Evolutionary conservation across 1,140 invertebrate species (phyloP).

Genomic region (Muscidifurax raptorellus): DNA sequence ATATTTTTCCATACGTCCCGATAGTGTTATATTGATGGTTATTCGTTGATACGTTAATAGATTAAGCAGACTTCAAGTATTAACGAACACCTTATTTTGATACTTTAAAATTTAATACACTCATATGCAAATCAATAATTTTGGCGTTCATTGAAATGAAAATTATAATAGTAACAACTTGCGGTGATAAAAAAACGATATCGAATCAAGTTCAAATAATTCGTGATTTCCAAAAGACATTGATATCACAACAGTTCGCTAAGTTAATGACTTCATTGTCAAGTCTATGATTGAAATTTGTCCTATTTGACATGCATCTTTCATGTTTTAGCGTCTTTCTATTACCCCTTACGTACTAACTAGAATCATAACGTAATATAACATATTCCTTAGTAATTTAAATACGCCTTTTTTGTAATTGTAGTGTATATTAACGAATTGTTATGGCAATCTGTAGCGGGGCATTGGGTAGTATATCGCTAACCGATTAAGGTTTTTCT

Average conservation of each 20-base stretch:
- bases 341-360: conserved; percentile 8
- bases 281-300: conserved; percentile 19
- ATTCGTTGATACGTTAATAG: not conserved
- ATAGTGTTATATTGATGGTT: not conserved
- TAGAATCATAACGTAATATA: not conserved
- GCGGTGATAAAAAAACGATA: not conserved
- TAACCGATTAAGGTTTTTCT: conserved; percentile 9
- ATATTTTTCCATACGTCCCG: not conserved
- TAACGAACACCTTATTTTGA: conserved; percentile 13
- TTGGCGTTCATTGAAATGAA: not conserved
- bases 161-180: not conserved
- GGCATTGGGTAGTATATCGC: not conserved
- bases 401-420: not conserved
- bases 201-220: not conserved
- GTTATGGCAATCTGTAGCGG: not conserved
- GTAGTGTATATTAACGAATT: not conserved
- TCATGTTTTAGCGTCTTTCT: conserved; percentile 37
- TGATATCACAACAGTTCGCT: conserved; percentile 34
- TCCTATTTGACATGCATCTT: conserved; percentile 38
- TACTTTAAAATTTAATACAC: not conserved
- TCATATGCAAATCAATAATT: not conserved
- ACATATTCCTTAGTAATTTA: not conserved
- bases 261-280: conserved; percentile 27
- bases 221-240: conserved; percentile 34
- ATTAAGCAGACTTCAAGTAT: conserved; percentile 2